phyloP scores from a whole-genome alignment of 2,797 vertebrate genomes.

The Chanos chanos region DNA sequence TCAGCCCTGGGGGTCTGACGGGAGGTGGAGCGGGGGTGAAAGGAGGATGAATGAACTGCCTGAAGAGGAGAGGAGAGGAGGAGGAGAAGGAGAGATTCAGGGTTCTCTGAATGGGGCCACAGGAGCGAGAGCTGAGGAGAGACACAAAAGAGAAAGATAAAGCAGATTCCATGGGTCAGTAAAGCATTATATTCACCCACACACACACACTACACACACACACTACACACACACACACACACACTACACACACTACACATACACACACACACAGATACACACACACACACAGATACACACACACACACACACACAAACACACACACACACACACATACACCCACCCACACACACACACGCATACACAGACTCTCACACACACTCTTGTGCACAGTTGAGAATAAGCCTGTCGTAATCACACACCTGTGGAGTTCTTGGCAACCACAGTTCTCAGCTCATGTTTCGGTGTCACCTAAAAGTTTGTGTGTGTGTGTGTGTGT shows the following conservation, averaged over 20 bases:
- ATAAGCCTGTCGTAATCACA: no score
- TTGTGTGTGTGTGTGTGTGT: slow-evolving; percentile 10
- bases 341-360: no score
- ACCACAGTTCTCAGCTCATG: not conserved
- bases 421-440: slow-evolving; percentile 34
- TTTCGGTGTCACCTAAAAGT: slow-evolving; percentile 17
- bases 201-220: slow-evolving; percentile 35
- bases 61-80: slow-evolving; percentile 84
- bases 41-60: slow-evolving; percentile 84
- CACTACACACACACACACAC: not conserved
- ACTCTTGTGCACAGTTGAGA: no score
- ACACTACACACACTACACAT: not conserved
- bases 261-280: not conserved
- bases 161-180: slow-evolving; percentile 83
- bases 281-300: not conserved
- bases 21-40: slow-evolving; percentile 81
- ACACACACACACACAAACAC: slow-evolving; percentile 2
- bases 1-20: slow-evolving; percentile 77
- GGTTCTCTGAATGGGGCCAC: slow-evolving; percentile 53
- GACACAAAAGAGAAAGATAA: slow-evolving; percentile 80
- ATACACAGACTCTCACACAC: no score
- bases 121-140: slow-evolving; percentile 47
- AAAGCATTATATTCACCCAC: slow-evolving; percentile 79
- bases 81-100: slow-evolving; percentile 77
- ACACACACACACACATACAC: no score